phyloP scores from a whole-genome alignment of 92 coral and sea anemone genomes.

The Nematostella vectensis region DNA sequence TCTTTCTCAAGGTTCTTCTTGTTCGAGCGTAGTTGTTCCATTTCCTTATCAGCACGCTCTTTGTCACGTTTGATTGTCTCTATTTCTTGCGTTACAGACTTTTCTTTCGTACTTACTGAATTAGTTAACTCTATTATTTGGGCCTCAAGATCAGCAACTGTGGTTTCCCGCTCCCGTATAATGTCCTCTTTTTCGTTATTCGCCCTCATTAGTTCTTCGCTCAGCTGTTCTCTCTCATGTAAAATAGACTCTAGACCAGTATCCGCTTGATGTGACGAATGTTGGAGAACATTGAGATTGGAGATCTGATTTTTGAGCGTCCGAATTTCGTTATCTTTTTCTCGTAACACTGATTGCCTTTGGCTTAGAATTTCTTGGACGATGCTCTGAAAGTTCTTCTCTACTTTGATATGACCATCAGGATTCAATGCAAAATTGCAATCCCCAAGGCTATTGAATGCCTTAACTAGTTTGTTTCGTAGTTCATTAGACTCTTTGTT shows the following conservation, averaged over 20 bases:
- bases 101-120: constrained; percentile 58
- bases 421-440: constrained; percentile 26
- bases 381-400: constrained; percentile 60
- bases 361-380: constrained; percentile 49
- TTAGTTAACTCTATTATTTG: constrained; percentile 64
- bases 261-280: constrained; percentile 35
- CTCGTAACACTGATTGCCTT: constrained; percentile 50
- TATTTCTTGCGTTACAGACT: constrained; percentile 30
- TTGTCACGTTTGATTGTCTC: constrained; percentile 42
- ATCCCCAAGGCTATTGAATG: constrained; percentile 33
- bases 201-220: constrained; percentile 32
- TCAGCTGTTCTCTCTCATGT: constrained; percentile 70
- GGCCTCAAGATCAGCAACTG: constrained; percentile 63
- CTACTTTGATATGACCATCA: constrained; percentile 44
- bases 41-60: constrained; percentile 48
- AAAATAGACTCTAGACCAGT: constrained; percentile 49
- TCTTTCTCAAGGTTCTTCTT: constrained; percentile 32
- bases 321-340: constrained; percentile 75
- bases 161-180: constrained; percentile 53
- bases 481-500: constrained; percentile 48
- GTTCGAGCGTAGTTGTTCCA: constrained; percentile 30
- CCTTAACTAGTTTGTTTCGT: constrained; percentile 51
- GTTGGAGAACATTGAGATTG: constrained; percentile 49
- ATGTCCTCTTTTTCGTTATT: constrained; percentile 61
- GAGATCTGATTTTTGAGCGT: constrained; percentile 66